Base-by-base conservation (phyloP, 2,888 invertebrate species). In the Cataglyphis albicans region DNA sequence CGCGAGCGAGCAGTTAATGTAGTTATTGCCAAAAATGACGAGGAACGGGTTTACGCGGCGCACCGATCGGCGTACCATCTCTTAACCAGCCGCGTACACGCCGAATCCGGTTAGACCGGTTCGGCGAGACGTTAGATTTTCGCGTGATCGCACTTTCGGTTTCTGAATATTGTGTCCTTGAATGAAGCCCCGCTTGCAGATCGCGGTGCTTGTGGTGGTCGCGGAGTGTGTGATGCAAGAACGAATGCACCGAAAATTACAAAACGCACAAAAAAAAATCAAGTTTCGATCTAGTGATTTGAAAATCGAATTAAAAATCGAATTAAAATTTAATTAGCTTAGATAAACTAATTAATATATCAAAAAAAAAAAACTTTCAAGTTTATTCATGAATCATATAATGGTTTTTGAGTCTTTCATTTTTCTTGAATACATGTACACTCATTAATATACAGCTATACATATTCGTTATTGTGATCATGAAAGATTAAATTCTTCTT, bases 81-180 rank as follows among this genome's bases (percentile, higher is more conserved):
- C 91, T 91, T 90, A 91, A 91, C 90, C 90, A 85, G 89, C 91
- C 91, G 89, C 89, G 59, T 73, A 80, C 76, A 82, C 86, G 90
- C 92, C 91, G 92, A 93, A 94, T 94, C 94, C 94, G 92, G 94
- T 94, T 93, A 93, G 94, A 94, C 94, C 94, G 94, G 94, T 94
- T 94, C 92, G 93, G 91, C 91, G 93, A 92, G 94, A 94, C 93
- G 94, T 94, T 94, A 94, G 94, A 94, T 94, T 94, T 94, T 94
- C 94, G 94, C 94, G 94, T 94, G 94, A 94, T 94, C 94, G 94
- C 94, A 94, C 94, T 94, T 94, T 94, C 94, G 93, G 94, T 94
- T 94, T 94, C 94, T 92, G 93, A 94, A 94, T 93, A 94, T 92
- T 90, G 92, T 93, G 92, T 93, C 93, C 92, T 93, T 93, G 93